These are phyloP conservation scores for Spea bombifrons DNA, from an alignment of 2,113 vertebrate genomes.

Conservation along the genomic window DNA sequence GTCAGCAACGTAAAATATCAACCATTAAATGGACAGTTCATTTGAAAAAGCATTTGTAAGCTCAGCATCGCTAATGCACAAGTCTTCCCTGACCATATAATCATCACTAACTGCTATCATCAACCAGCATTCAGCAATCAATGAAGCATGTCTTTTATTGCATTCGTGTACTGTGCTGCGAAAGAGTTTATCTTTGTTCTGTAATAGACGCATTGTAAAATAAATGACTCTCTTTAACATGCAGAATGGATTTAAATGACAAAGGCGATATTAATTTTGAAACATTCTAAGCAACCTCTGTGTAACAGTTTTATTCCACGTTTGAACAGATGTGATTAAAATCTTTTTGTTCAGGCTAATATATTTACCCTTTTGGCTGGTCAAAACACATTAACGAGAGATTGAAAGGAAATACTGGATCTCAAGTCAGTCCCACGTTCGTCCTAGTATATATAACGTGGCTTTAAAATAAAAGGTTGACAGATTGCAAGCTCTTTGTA, in stretches of 20 bases:
- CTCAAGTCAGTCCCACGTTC: too few species aligned
- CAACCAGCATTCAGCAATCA: neutral
- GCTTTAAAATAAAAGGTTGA: too few species aligned
- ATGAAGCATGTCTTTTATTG: neutral
- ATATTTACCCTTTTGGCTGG: too few species aligned
- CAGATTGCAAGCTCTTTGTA: too few species aligned
- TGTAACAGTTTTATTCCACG: too few species aligned
- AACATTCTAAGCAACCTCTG: neutral
- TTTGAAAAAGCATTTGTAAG: neutral
- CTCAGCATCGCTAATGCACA: conserved; percentile 5
- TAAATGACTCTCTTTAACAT: neutral
- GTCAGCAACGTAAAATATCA: neutral
- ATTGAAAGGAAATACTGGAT: too few species aligned
- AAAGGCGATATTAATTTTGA: neutral
- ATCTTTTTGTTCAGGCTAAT: too few species aligned
- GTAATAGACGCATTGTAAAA: neutral
- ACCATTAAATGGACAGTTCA: neutral
- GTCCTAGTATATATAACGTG: too few species aligned
- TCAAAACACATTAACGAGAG: too few species aligned
- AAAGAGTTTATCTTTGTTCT: neutral
- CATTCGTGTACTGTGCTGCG: neutral
- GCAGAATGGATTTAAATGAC: neutral
- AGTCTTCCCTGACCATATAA: conserved; percentile 9
- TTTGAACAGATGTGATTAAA: too few species aligned
- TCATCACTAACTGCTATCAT: conserved; percentile 20